Base-by-base conservation (phyloP, 2,797 vertebrate species). In the Eurystomus glaucurus region DNA sequence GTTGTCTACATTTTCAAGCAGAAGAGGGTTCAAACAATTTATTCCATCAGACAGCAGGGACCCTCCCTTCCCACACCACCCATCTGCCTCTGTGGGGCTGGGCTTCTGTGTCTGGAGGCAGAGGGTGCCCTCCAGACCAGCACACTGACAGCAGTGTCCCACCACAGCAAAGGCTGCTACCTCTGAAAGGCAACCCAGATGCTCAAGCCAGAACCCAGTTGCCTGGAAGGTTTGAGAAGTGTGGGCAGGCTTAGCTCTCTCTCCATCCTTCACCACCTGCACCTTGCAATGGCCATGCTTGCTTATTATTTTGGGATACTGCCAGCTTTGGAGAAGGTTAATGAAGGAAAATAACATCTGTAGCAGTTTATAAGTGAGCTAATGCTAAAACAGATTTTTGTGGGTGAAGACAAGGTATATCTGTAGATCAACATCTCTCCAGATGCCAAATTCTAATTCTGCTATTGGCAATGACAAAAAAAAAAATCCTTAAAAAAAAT, bases 271-370 rank as follows among this genome's bases (percentile, higher is more conserved):
- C 54, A n/a, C 45, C 20, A 52, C 5, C 52, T 69, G 37, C 45
- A 57, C n/a, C 51, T 89, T 1, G 0, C 12, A 33, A 83, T 62
- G 48, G 25, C 60, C 64, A 17, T 0, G 1, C 79, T 91, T 0
- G 0, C 52, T 29, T 69, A 26, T 29, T 87, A 33, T 85, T 87
- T 85, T 79, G 74, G 57, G 14, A 74, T 84, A 37, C 52, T 92
- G 81, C 64, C 60, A 62, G 4, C 18, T 80, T 71, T 83, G 71
- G 61, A 80, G 68, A 83, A 90, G 45, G 64, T 64, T 91, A 88
- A 85, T 84, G 82, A 93, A 83, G 64, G 87, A 93, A 95, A 95
- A 94, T 28, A 93, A 33, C 50, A 90, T 80, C 76, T 21, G 3
- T 39, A 85, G 61, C 28, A 57, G 45, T 65, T 82, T 84, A 69